phyloP scores from a whole-genome alignment of 2,888 invertebrate species.

The Drosophila longiperda region DNA sequence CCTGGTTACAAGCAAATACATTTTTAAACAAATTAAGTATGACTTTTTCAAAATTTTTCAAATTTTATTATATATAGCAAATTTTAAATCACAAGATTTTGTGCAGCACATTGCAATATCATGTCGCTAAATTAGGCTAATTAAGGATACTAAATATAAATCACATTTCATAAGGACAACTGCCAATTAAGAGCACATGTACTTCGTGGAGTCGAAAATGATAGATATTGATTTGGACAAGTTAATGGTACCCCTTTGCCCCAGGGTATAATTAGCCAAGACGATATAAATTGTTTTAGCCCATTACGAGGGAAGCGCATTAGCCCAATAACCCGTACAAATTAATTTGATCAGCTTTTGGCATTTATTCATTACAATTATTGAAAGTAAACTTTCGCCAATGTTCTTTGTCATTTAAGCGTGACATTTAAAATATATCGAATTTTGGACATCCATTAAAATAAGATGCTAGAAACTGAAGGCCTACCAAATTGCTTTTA shows the following conservation, averaged over 20 bases:
- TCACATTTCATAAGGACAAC: neutral
- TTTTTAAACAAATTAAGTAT: neutral
- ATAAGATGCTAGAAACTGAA: neutral
- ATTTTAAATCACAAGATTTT: neutral
- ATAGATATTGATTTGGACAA: neutral
- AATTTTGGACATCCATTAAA: neutral
- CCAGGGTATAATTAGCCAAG: slow-evolving; percentile 4
- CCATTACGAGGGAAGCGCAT: slow-evolving; percentile 5
- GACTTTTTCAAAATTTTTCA: neutral
- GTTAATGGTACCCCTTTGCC: neutral
- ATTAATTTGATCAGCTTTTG: slow-evolving; percentile 38
- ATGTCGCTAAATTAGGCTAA: neutral
- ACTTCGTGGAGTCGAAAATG: neutral
- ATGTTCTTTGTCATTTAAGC: slow-evolving; percentile 18
- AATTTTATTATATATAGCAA: neutral
- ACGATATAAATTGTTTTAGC: slow-evolving; percentile 22
- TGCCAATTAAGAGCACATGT: neutral
- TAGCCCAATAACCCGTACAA: slow-evolving; percentile 26
- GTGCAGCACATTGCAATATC: neutral
- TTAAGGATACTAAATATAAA: neutral
- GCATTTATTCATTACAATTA: slow-evolving; percentile 53
- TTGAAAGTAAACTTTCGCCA: slow-evolving; percentile 38
- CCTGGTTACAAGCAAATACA: neutral
- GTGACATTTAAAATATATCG: slow-evolving; percentile 24
- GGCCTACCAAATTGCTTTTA: neutral